Evolutionary conservation across 2,113 vertebrate genomes (phyloP).

Genomic region (Caracal caracal): DNA sequence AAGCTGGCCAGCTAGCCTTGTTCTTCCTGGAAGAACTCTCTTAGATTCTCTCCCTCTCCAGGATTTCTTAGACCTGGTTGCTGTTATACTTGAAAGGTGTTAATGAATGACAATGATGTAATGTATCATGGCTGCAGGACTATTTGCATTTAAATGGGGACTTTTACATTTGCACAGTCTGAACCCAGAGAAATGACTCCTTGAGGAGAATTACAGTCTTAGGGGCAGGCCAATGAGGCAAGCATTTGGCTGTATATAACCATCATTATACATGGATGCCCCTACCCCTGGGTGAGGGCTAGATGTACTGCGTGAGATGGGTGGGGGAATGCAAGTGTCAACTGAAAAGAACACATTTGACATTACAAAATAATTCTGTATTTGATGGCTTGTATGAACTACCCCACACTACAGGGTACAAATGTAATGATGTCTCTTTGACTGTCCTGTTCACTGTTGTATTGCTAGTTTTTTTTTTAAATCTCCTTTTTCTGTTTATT

Average conservation of each 20-base stretch:
- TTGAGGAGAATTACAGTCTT: background rate
- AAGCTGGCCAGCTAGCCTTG: background rate
- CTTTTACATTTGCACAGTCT: background rate
- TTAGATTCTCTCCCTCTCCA: background rate
- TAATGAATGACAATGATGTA: background rate
- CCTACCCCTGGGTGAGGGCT: background rate
- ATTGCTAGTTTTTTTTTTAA: background rate
- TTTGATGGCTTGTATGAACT: background rate
- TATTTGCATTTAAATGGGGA: background rate
- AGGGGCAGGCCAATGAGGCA: background rate
- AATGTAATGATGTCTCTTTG: background rate
- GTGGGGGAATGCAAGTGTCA: background rate
- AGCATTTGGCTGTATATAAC: background rate
- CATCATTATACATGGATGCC: no score
- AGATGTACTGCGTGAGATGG: background rate
- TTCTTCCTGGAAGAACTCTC: background rate
- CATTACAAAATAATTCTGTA: background rate
- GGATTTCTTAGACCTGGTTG: background rate
- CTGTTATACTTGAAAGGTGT: conserved; percentile 36
- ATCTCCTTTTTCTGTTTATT: no score
- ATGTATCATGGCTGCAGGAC: background rate
- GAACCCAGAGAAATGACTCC: background rate
- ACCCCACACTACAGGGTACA: background rate
- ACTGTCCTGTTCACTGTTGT: background rate
- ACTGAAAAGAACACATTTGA: background rate